A percentile compares a stretch with the other conserved stretches of the same genome.
Conservation (phyloP, 2,797 vertebrate species). For the Lophura swinhoii region DNA sequence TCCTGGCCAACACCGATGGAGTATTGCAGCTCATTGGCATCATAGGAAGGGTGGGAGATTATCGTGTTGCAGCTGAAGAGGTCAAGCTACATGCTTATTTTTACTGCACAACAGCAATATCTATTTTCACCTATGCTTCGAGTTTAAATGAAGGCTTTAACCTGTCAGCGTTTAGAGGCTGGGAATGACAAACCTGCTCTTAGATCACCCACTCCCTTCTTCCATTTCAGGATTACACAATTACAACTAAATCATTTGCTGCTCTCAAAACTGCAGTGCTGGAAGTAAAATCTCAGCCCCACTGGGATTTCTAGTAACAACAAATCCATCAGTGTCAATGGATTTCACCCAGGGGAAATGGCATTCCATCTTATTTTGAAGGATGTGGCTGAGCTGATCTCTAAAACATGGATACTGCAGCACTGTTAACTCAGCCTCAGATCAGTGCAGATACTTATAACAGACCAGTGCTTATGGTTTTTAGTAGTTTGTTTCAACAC, state of each 20-base stretch:
- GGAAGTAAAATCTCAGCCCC: constrained; percentile 8
- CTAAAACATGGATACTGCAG: not conserved
- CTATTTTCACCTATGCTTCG: not conserved
- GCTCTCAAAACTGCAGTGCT: not conserved
- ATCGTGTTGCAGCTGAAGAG: not conserved
- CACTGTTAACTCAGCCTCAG: rapidly evolving
- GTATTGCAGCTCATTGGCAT: too few species aligned
- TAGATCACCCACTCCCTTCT: constrained; percentile 12
- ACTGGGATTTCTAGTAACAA: not conserved
- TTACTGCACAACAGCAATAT: not conserved
- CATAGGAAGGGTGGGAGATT: not conserved
- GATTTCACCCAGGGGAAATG: constrained; percentile 9
- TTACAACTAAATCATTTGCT: not conserved
- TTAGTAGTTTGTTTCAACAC: not conserved
- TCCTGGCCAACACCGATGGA: not conserved
- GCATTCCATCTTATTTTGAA: not conserved
- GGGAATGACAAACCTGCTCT: not conserved
- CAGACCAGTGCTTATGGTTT: not conserved
- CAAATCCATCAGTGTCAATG: not conserved
- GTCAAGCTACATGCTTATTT: not conserved
- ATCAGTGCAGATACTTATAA: not conserved
- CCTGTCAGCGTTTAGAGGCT: not conserved
- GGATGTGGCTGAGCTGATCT: not conserved
- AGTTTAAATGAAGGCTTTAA: not conserved
- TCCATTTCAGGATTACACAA: not conserved